phyloP scores from a whole-genome alignment of 2,113 vertebrate species.

The Nannobrachium achirus region DNA sequence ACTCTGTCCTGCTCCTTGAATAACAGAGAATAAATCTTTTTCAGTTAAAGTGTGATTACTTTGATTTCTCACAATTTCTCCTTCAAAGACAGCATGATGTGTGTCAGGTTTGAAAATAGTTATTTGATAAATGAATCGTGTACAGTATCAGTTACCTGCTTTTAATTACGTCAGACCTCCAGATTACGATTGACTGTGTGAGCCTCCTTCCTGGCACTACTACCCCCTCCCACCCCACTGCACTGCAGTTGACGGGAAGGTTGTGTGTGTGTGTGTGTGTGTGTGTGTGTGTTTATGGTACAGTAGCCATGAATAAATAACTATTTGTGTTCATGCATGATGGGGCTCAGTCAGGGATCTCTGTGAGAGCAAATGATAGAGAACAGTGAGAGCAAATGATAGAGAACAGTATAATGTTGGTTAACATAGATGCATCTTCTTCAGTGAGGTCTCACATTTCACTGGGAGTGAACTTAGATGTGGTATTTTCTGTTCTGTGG shows the following conservation, averaged over 20 bases:
- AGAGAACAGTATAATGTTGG: slow-evolving; percentile 7
- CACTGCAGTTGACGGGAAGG: slow-evolving; percentile 4
- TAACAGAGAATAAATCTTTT: slow-evolving; percentile 46
- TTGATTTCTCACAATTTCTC: too few species aligned
- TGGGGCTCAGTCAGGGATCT: slow-evolving; percentile 11
- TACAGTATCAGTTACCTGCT: too few species aligned
- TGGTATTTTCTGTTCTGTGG: background rate
- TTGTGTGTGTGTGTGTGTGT: slow-evolving; percentile 9
- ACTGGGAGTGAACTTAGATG: background rate
- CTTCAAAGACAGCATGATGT: too few species aligned
- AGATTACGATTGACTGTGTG: too few species aligned
- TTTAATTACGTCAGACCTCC: too few species aligned
- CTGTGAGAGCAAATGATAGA: slow-evolving; percentile 12
- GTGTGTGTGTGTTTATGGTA: slow-evolving; percentile 1
- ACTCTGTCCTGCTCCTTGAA: background rate
- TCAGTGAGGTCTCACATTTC: background rate
- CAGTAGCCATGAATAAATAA: slow-evolving; percentile 45
- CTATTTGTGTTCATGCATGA: slow-evolving; percentile 53
- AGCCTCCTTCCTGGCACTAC: background rate
- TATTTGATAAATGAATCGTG: too few species aligned
- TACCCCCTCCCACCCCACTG: background rate
- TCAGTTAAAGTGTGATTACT: background rate
- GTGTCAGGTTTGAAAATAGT: too few species aligned
- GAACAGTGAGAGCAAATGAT: too few species aligned
- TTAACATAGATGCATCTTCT: background rate